Evolutionary conservation across 2,888 invertebrate species (phyloP).

Genomic region (Hypomecis atomaria): DNA sequence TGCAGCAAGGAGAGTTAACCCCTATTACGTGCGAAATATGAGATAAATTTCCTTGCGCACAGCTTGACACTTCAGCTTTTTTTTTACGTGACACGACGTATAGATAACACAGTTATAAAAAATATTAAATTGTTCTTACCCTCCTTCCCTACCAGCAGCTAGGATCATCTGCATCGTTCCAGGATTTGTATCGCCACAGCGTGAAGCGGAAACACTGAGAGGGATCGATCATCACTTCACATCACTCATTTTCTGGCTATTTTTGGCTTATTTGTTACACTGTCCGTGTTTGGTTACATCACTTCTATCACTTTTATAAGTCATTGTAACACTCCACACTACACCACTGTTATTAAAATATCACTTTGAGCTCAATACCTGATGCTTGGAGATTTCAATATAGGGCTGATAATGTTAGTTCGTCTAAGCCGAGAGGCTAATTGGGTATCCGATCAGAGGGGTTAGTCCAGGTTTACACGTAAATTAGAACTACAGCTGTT

Average conservation of each 20-base stretch:
- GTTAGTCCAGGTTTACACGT: too few species aligned
- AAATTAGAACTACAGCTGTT: too few species aligned
- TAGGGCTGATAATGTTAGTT: too few species aligned
- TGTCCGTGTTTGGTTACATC: not conserved
- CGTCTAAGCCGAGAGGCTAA: too few species aligned
- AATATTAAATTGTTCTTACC: slow-evolving; percentile 47
- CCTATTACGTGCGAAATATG: too few species aligned
- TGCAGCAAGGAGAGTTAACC: too few species aligned
- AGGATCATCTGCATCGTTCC: slow-evolving; percentile 84
- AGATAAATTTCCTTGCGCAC: too few species aligned
- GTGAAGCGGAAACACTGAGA: slow-evolving; percentile 23
- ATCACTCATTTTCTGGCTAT: not conserved
- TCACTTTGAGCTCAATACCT: too few species aligned
- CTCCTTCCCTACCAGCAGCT: slow-evolving; percentile 73
- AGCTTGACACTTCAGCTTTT: too few species aligned
- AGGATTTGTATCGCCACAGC: slow-evolving; percentile 30
- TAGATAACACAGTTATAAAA: not conserved
- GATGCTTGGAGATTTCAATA: too few species aligned
- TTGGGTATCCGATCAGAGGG: too few species aligned
- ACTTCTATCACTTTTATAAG: not conserved
- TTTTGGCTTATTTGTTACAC: not conserved
- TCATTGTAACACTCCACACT: slow-evolving; percentile 3
- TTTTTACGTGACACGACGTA: not conserved
- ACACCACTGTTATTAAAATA: too few species aligned
- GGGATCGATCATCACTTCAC: slow-evolving; percentile 37